phyloP scores from a whole-genome alignment of 2,888 invertebrate species.

The Pristionchus japonicus region DNA sequence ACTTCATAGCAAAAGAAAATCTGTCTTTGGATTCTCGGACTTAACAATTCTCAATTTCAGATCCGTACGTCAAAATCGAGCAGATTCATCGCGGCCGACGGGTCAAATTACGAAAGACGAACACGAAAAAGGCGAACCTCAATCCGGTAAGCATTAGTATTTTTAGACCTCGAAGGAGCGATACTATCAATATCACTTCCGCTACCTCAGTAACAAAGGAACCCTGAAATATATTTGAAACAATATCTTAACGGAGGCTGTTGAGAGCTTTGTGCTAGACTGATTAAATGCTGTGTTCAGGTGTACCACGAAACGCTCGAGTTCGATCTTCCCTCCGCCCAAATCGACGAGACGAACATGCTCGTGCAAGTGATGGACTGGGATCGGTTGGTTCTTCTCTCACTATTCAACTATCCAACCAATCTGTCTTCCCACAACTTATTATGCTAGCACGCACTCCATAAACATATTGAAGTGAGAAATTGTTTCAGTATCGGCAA shows the following conservation, averaged over 20 bases:
- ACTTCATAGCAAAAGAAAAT: neutral
- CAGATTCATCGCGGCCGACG: constrained; percentile 89
- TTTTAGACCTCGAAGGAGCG: no score
- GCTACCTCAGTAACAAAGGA: no score
- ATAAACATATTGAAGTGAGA: no score
- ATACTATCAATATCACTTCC: no score
- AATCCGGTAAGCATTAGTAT: constrained; percentile 54
- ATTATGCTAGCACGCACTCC: no score
- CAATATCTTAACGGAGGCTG: no score
- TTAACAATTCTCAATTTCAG: constrained; percentile 77
- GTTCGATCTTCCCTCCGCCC: constrained; percentile 89
- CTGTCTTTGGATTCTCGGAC: neutral
- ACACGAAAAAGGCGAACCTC: constrained; percentile 81
- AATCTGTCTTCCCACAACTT: no score
- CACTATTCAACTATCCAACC: no score
- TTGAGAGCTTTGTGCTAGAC: no score
- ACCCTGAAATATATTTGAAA: neutral
- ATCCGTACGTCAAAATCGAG: constrained; percentile 94
- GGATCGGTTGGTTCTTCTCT: constrained; percentile 85
- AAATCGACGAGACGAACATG: constrained; percentile 86
- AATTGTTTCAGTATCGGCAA: constrained; percentile 83
- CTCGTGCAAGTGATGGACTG: constrained; percentile 90
- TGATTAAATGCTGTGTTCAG: neutral
- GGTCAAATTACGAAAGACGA: constrained; percentile 93
- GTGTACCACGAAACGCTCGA: constrained; percentile 94